Evolutionary conservation across 2,113 vertebrate species (phyloP).

Genomic region (Lampris megalopsis): DNA sequence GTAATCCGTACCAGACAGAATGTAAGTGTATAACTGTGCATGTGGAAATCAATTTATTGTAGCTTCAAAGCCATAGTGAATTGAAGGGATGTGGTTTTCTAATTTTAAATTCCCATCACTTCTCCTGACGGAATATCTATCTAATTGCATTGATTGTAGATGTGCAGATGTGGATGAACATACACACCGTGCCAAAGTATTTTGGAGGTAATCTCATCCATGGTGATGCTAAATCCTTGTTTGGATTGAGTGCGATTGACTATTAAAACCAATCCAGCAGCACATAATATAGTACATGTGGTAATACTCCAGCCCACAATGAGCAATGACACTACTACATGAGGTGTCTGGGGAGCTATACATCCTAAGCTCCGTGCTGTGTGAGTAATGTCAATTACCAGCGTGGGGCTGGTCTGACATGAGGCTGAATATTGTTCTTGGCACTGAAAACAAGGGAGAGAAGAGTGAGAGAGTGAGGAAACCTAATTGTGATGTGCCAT

Average conservation of each 20-base stretch:
- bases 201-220: conserved; percentile 41
- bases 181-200: conserved; percentile 35
- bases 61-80: background rate
- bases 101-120: conserved; percentile 7
- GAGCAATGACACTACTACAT: conserved; percentile 61
- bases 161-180: conserved; percentile 49
- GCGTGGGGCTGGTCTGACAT: conserved; percentile 59
- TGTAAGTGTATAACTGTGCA: background rate
- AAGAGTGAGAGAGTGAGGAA: conserved; percentile 57
- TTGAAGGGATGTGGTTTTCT: conserved; percentile 14
- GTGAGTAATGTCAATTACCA: conserved; percentile 60
- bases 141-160: conserved; percentile 23
- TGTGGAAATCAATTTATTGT: conserved; percentile 34
- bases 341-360: conserved; percentile 71
- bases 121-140: conserved; percentile 14
- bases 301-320: conserved; percentile 61
- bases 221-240: conserved; percentile 54
- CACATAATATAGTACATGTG: conserved; percentile 70
- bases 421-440: conserved; percentile 73
- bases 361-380: conserved; percentile 48
- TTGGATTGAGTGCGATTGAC: conserved; percentile 54
- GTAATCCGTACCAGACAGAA: conserved; percentile 33
- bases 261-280: conserved; percentile 68
- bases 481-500: conserved; percentile 70
- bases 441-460: conserved; percentile 50